phyloP scores from a whole-genome alignment of 1,140 invertebrate species.

The Brachionus manjavacas region DNA sequence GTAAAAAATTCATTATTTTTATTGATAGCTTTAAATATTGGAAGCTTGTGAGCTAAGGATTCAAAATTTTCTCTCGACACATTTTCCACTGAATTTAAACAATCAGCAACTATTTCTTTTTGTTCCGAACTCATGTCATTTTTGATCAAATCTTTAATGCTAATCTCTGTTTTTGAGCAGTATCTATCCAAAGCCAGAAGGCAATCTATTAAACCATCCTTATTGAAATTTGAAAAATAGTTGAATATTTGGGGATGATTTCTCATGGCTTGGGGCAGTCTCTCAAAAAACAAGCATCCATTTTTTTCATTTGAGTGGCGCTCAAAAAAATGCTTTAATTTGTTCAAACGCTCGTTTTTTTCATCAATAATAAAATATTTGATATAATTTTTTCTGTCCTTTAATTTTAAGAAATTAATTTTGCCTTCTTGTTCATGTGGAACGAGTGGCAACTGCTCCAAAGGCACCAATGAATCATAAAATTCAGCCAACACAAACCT shows the following conservation, averaged over 20 bases:
- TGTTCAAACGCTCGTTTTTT: background rate
- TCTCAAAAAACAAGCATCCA: slow-evolving; percentile 3
- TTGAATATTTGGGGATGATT: background rate
- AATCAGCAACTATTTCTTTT: background rate
- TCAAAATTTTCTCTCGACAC: background rate
- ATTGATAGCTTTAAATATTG: background rate
- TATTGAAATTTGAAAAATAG: background rate
- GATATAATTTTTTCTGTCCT: background rate
- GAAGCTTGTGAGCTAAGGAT: background rate
- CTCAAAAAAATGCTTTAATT: background rate
- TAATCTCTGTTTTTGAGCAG: background rate
- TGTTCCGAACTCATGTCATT: background rate
- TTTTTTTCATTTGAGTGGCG: background rate
- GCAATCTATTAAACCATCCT: background rate
- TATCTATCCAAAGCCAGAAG: background rate
- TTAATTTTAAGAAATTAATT: background rate
- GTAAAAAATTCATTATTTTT: background rate
- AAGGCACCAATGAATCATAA: background rate
- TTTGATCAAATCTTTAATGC: background rate
- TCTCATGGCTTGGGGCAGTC: background rate
- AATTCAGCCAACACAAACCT: background rate
- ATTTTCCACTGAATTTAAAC: background rate
- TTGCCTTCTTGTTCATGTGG: background rate
- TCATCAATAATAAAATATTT: background rate
- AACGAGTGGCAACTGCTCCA: background rate